A percentile compares a stretch with the other conserved stretches of the same genome.
These are phyloP conservation scores for Spinibarbus caldwelli DNA, from an alignment of 2,797 vertebrate genomes.

Conservation along the genomic window DNA sequence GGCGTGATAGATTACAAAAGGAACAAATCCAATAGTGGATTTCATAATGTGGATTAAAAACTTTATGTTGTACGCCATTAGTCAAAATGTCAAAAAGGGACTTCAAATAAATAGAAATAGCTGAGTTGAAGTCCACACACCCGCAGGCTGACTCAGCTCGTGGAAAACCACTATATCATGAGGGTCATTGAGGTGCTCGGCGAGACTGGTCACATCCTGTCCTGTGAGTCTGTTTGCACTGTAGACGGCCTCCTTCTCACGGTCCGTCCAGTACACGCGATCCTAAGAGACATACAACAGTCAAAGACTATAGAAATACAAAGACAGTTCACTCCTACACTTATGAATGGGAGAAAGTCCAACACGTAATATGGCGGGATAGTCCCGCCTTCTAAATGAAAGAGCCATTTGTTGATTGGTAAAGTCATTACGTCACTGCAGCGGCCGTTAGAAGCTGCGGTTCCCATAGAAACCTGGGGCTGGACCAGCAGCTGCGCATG, in stretches of 20 bases:
- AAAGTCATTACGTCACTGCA: too few relatives aligned
- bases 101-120: not conserved
- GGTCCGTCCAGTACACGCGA: constrained; percentile 97
- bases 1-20: constrained; percentile 7
- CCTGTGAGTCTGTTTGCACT: constrained; percentile 93
- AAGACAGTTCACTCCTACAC: too few relatives aligned
- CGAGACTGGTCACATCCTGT: constrained; percentile 86
- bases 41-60: not conserved
- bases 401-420: too few relatives aligned
- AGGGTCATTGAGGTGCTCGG: constrained; percentile 96
- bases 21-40: not conserved
- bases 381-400: too few relatives aligned
- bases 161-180: constrained; percentile 96
- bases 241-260: constrained; percentile 93
- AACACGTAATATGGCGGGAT: too few relatives aligned
- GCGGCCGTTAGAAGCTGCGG: too few relatives aligned
- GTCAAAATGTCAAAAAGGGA: not conserved
- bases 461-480: too few relatives aligned
- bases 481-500: too few relatives aligned
- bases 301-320: too few relatives aligned
- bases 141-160: constrained; percentile 92
- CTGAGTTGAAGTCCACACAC: constrained; percentile 68
- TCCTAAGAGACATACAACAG: constrained; percentile 78
- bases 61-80: not conserved
- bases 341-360: too few relatives aligned